Base-by-base conservation (phyloP, 2,888 invertebrate species). In the Microctonus aethiopoides region DNA sequence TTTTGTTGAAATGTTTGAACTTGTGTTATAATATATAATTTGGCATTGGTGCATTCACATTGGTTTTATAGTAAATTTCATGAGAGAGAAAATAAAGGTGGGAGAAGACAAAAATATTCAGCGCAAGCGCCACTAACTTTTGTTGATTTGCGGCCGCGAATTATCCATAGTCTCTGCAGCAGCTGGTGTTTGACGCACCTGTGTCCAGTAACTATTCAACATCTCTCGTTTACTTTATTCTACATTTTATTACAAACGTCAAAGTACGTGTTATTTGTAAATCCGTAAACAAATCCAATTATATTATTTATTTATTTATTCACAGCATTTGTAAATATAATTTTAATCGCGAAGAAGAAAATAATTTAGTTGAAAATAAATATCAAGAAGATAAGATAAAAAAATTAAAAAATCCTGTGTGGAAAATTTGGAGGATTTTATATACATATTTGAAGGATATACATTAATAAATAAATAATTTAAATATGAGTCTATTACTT, bases 401-500 rank as follows among this genome's bases (percentile, higher is more conserved):
- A n/a, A n/a, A n/a, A n/a, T n/a, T n/a, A n/a, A n/a, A n/a, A n/a
- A n/a, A n/a, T n/a, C n/a, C n/a, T n/a, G n/a, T n/a, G n/a, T n/a
- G n/a, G n/a, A n/a, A n/a, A n/a, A n/a, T n/a, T n/a, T n/a, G n/a
- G n/a, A n/a, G n/a, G n/a, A n/a, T n/a, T n/a, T n/a, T n/a, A n/a
- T n/a, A n/a, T n/a, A n/a, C n/a, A n/a, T n/a, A n/a, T n/a, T n/a
- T n/a, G 29, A 29, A 29, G 7, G 29, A 29, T 29, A 29, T 29
- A 29, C 29, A n/a, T 7, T 20, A n/a, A 46, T 2, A n/a, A n/a
- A 46, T 46, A 46, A 2, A 20, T 24, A 39, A 11, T 22, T 24
- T 22, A 22, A 68, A 67, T 36, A 81, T 79, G 81, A 81, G 77
- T 75, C 75, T 78, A 62, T 56, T 79, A 34, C 75, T 82, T 60